These are phyloP conservation scores for Yponomeuta evonymella DNA, from an alignment of 2,888 invertebrate species.

Conservation along the genomic window DNA sequence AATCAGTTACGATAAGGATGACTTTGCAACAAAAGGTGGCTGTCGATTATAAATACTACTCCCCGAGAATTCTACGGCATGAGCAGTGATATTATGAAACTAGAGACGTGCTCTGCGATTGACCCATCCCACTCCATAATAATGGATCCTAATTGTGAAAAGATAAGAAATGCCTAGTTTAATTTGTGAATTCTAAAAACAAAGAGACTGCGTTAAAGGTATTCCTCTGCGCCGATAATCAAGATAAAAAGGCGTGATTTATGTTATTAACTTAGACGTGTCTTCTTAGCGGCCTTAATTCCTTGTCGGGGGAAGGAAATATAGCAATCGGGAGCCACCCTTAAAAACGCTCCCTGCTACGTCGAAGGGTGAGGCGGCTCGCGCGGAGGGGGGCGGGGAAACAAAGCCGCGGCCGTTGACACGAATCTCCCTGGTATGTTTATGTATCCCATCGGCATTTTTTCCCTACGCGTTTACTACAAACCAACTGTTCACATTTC, in stretches of 20 bases:
- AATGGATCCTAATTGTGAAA: neutral
- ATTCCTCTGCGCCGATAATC: conserved; percentile 19
- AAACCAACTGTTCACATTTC: conserved; percentile 15
- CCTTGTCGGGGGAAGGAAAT: conserved; percentile 54
- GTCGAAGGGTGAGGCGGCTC: conserved; percentile 16
- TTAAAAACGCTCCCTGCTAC: conserved; percentile 54
- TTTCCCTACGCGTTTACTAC: conserved; percentile 45
- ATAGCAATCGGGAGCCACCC: conserved; percentile 53
- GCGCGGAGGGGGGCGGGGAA: conserved; percentile 30
- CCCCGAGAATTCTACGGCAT: no score
- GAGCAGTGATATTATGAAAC: no score
- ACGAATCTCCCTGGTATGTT: conserved; percentile 66
- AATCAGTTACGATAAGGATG: no score
- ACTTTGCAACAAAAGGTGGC: no score
- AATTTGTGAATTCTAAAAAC: conserved; percentile 21
- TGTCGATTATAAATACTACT: no score
- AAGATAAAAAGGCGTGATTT: conserved; percentile 52
- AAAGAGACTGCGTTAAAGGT: conserved; percentile 18
- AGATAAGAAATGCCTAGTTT: neutral
- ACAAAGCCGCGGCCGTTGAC: conserved; percentile 68
- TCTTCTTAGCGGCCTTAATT: conserved; percentile 60
- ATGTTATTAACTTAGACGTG: conserved; percentile 53
- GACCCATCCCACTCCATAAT: neutral
- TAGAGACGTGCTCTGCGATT: neutral
- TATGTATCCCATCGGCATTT: conserved; percentile 64